phyloP scores from a whole-genome alignment of 2,888 invertebrate species.

The Amiota mariae region DNA sequence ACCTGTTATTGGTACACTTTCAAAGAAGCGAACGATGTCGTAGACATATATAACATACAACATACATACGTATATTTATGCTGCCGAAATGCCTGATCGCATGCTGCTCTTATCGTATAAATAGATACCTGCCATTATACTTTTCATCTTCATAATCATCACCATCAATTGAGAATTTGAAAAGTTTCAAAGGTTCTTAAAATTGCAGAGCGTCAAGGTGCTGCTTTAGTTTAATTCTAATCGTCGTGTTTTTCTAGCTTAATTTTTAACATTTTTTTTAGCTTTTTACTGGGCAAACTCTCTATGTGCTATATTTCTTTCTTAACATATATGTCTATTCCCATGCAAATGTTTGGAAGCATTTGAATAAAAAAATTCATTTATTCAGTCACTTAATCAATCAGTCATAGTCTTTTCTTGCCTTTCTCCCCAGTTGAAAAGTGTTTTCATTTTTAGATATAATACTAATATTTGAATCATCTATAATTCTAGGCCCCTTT shows the following conservation, averaged over 20 bases:
- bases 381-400: too few species aligned
- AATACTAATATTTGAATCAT: too few species aligned
- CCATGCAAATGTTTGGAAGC: background rate
- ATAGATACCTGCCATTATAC: background rate
- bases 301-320: background rate
- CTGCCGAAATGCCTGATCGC: slow-evolving; percentile 26
- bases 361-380: too few species aligned
- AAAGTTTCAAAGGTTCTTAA: too few species aligned
- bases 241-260: slow-evolving; percentile 18
- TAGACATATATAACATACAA: slow-evolving; percentile 28
- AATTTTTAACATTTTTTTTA: slow-evolving; percentile 8
- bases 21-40: slow-evolving; percentile 68
- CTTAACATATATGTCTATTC: background rate
- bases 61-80: background rate
- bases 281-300: background rate
- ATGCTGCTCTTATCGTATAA: slow-evolving; percentile 39
- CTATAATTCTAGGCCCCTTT: background rate
- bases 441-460: too few species aligned
- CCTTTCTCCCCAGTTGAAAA: too few species aligned
- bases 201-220: background rate
- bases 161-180: background rate
- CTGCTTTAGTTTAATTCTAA: slow-evolving; percentile 25
- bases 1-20: slow-evolving; percentile 64
- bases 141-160: background rate
- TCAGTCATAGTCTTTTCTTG: too few species aligned